phyloP scores from a whole-genome alignment of 2,797 vertebrate genomes.

The Geotrypetes seraphini region DNA sequence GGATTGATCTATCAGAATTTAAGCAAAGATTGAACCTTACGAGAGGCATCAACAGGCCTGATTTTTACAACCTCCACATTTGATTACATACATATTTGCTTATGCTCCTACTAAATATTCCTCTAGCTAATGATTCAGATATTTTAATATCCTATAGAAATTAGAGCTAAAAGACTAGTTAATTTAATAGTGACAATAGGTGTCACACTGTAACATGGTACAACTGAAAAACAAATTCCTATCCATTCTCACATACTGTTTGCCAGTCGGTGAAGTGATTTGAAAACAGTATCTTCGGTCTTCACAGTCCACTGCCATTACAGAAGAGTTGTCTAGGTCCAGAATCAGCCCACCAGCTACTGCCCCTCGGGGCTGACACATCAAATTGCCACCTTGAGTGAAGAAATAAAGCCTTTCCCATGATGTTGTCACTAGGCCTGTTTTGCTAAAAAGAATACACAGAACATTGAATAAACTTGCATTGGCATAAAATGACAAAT shows the following conservation, averaged over 20 bases:
- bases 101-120: no score
- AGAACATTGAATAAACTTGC: background rate
- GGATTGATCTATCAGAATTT: no score
- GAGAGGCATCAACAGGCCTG: no score
- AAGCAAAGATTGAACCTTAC: no score
- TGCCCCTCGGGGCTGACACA: slow-evolving; percentile 93
- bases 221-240: no score
- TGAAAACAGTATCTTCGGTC: slow-evolving; percentile 96
- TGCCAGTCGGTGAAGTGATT: slow-evolving; percentile 87
- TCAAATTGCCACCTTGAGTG: slow-evolving; percentile 95
- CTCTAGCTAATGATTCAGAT: no score
- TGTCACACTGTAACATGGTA: no score
- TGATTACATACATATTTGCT: no score
- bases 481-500: background rate
- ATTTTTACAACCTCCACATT: no score
- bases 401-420: slow-evolving; percentile 98
- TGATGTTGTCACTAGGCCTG: slow-evolving; percentile 89
- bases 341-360: slow-evolving; percentile 93
- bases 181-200: no score
- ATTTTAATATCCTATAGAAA: no score
- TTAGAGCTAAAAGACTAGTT: no score
- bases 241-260: slow-evolving; percentile 68
- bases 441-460: slow-evolving; percentile 67
- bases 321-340: slow-evolving; percentile 96
- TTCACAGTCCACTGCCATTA: slow-evolving; percentile 95